phyloP scores from a whole-genome alignment of 2,888 invertebrate genomes.

The Lumbricus terrestris region DNA sequence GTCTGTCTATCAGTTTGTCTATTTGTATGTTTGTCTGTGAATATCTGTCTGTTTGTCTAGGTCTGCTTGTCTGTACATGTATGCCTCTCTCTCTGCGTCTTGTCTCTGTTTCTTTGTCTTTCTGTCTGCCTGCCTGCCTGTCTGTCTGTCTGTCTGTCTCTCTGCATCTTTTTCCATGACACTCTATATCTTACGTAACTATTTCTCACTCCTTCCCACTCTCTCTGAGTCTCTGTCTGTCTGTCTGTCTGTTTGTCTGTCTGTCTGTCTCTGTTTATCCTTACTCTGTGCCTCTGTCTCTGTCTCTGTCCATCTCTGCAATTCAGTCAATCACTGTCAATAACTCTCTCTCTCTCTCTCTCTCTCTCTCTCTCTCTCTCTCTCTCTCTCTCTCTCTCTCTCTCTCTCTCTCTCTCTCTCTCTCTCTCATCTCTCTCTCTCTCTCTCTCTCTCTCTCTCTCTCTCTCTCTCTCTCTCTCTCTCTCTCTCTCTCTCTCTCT shows the following conservation, averaged over 20 bases:
- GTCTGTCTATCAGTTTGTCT: not conserved
- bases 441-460: not conserved
- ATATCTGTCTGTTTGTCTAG: too few relatives aligned
- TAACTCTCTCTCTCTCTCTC: not conserved
- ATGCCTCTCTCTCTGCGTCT: too few relatives aligned
- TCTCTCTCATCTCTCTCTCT: not conserved
- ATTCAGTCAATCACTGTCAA: too few relatives aligned
- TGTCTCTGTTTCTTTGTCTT: not conserved
- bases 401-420: not conserved
- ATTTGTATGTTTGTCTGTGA: not conserved
- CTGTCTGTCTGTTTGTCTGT: not conserved
- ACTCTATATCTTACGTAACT: too few relatives aligned
- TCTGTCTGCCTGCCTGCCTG: not conserved
- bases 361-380: not conserved
- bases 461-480: not conserved
- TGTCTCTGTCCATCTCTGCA: too few relatives aligned
- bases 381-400: not conserved
- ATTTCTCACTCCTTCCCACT: not conserved
- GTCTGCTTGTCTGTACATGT: too few relatives aligned
- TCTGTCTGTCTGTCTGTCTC: not conserved
- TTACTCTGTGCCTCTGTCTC: not conserved
- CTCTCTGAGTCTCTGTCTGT: not conserved
- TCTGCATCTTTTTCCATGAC: not conserved
- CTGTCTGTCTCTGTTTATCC: not conserved
- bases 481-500: too few relatives aligned